Base-by-base conservation (phyloP, 2,113 vertebrate species). In the Paratilapia polleni region DNA sequence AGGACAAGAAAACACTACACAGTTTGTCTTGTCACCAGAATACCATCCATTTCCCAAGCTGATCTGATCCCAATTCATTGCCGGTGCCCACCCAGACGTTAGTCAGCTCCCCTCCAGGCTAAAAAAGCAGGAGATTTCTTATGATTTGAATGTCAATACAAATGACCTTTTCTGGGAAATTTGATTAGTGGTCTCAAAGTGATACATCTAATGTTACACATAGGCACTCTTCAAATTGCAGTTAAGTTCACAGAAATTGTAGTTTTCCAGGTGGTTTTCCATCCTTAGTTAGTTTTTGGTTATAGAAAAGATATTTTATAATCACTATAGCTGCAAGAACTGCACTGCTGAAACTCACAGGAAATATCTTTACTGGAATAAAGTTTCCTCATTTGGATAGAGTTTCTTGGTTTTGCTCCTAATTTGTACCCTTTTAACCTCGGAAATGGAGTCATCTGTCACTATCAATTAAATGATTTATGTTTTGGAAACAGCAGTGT, bases 81-180 rank as follows among this genome's bases (percentile, higher is more conserved):
- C 78, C 66, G 85, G 77, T 80, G 78, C 80, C 87, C 87, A 83
- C 78, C 80, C 91, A 90, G 63, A 92, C 59, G 3, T 90, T 80
- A 81, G 87, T 89, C 81, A 78, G 73, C 75, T 81, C 84, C 89
- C 89, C 83, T 88, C 68, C 38, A 8, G 86, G 84, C 70, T 74
- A 60, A 64, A 84, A 59, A 77, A 85, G 63, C 73, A 47, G 24
- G 80, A 19, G 81, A 5, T 81, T 91, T 88, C 88, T 84, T 83
- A 54, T 88, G 81, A 88, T 88, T 90, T 91, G 88, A 80, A 92
- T 91, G 91, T 94, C 81, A 85, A 88, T 91, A 60, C 88, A 70
- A 94, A 92, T 91, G 96, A 90, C 91, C 87, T 97, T 92, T 75
- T 77, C 91, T 90, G 90, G 77, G 54, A 94, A 95, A 95, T 96